A percentile compares a stretch with the other conserved stretches of the same genome.
These are phyloP conservation scores for Reticulitermes lucifugus DNA, from an alignment of 2,888 invertebrate genomes.

Conservation along the genomic window DNA sequence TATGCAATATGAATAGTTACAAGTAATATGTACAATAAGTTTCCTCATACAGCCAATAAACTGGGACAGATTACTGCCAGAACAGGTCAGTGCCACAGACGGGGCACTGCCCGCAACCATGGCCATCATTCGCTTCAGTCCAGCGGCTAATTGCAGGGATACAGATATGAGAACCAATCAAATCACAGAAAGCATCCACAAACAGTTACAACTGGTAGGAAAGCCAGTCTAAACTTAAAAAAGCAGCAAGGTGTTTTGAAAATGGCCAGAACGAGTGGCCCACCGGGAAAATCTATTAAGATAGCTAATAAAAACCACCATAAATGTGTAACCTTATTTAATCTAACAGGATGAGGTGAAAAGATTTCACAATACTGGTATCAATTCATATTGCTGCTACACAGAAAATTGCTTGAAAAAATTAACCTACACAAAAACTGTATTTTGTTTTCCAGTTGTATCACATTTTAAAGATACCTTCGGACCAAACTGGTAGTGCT, in stretches of 20 bases:
- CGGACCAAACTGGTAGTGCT: slow-evolving; percentile 52
- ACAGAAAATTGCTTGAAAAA: slow-evolving; percentile 52
- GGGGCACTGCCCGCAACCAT: neutral
- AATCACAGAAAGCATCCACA: slow-evolving; percentile 55
- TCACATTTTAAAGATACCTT: slow-evolving; percentile 53
- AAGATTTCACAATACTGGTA: slow-evolving; percentile 59
- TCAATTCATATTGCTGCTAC: slow-evolving; percentile 65
- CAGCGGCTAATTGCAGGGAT: slow-evolving; percentile 40
- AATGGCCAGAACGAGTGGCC: slow-evolving; percentile 13
- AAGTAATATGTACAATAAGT: slow-evolving; percentile 68
- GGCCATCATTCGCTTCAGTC: slow-evolving; percentile 3
- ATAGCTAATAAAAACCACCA: slow-evolving; percentile 59
- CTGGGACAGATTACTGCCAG: slow-evolving; percentile 56
- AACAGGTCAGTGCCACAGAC: neutral
- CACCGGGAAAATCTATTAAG: slow-evolving; percentile 57
- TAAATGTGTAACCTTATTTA: neutral
- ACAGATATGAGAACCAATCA: slow-evolving; percentile 22
- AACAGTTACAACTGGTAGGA: slow-evolving; percentile 56
- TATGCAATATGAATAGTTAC: slow-evolving; percentile 68
- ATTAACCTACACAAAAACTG: slow-evolving; percentile 50
- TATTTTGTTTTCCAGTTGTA: slow-evolving; percentile 49
- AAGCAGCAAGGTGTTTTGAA: slow-evolving; percentile 61
- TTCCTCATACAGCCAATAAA: slow-evolving; percentile 63
- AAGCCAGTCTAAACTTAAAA: slow-evolving; percentile 60
- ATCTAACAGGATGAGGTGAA: slow-evolving; percentile 10